These are phyloP conservation scores for Lordiphosa mommai DNA, from an alignment of 1,140 invertebrate genomes.

Conservation along the genomic window DNA sequence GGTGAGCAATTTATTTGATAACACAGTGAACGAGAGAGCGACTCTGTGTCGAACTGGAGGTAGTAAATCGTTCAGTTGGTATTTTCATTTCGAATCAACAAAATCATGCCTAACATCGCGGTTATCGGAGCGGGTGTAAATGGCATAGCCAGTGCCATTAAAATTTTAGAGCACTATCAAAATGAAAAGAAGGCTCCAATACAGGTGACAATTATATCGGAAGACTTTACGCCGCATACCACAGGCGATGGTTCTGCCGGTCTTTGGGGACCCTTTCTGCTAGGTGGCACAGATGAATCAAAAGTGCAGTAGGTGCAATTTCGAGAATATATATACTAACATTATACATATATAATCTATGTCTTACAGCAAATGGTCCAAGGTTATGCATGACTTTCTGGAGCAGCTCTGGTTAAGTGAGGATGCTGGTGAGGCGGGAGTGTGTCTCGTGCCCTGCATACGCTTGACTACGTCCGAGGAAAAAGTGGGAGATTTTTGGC, in stretches of 20 bases:
- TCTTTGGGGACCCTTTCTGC: slow-evolving; percentile 86
- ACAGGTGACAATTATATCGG: slow-evolving; percentile 84
- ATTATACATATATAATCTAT: no score
- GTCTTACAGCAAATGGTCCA: slow-evolving; percentile 85
- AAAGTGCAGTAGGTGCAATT: slow-evolving; percentile 81
- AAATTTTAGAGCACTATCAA: slow-evolving; percentile 64
- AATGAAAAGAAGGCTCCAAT: slow-evolving; percentile 12
- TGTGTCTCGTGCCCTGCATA: slow-evolving; percentile 83
- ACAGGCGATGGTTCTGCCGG: slow-evolving; percentile 90
- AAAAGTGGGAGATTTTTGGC: slow-evolving; percentile 80
- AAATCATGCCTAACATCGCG: slow-evolving; percentile 56
- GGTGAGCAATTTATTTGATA: slow-evolving; percentile 3
- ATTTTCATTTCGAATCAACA: slow-evolving; percentile 6
- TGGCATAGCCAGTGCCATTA: slow-evolving; percentile 76
- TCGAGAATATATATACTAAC: fast-evolving
- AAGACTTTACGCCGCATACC: slow-evolving; percentile 86
- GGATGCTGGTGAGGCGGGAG: slow-evolving; percentile 81
- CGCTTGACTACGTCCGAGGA: slow-evolving; percentile 78
- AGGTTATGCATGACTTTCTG: slow-evolving; percentile 83
- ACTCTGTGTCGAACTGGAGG: neutral
- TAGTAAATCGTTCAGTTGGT: slow-evolving; percentile 5
- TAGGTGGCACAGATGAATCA: slow-evolving; percentile 82
- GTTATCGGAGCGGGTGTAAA: slow-evolving; percentile 76
- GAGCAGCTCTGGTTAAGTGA: slow-evolving; percentile 83
- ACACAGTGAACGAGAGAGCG: neutral